A percentile compares a stretch with the other conserved stretches of the same genome.
Evolutionary conservation across 2,113 vertebrate species (phyloP).

Genomic region (Myiagra hebetior): DNA sequence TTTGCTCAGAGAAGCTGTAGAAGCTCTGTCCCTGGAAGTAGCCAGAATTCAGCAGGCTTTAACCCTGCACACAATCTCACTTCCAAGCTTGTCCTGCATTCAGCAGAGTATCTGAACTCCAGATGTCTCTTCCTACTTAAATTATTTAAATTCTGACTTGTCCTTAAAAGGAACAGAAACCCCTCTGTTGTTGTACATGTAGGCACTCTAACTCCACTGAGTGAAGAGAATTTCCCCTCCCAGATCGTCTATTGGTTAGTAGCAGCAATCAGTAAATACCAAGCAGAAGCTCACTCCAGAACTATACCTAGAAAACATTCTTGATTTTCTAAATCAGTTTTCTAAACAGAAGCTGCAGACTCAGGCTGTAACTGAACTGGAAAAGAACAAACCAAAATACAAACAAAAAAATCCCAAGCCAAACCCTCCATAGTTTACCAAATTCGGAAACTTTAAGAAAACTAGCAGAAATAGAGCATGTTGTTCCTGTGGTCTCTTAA

Average conservation of each 20-base stretch:
- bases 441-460: neutral
- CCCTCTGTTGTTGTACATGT: neutral
- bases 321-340: neutral
- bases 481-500: neutral
- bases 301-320: neutral
- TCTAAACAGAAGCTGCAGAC: neutral
- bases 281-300: neutral
- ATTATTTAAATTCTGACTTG: neutral
- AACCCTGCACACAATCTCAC: neutral
- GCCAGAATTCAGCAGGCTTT: neutral
- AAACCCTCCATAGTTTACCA: neutral
- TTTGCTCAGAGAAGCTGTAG: neutral
- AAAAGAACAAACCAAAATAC: neutral
- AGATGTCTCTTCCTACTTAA: neutral
- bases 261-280: neutral
- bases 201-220: neutral
- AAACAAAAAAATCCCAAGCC: neutral
- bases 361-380: neutral
- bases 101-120: neutral
- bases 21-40: neutral
- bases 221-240: neutral
- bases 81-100: neutral
- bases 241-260: neutral
- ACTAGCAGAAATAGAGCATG: neutral
- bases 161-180: neutral